Percentiles rank a stretch among this genome's conserved stretches.
Conservation (phyloP, 2,797 vertebrate species). For the Sorex maritimensis region DNA sequence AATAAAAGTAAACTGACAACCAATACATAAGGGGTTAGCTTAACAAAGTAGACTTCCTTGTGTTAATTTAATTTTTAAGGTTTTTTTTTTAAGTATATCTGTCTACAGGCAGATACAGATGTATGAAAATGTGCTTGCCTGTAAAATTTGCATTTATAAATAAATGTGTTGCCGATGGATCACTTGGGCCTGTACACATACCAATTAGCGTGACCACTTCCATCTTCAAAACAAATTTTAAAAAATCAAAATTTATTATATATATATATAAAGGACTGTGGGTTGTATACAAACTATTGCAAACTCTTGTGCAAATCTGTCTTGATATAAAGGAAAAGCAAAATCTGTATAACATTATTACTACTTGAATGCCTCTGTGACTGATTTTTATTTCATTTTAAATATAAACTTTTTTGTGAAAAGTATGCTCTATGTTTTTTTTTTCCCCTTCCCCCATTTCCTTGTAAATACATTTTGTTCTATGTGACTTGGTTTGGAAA, state of each 20-base stretch:
- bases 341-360: conserved; percentile 99
- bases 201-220: conserved; percentile 94
- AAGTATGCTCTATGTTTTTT: conserved; percentile 99
- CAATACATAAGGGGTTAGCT: conserved; percentile 91
- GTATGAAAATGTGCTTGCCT: conserved; percentile 95
- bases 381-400: conserved; percentile 96
- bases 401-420: conserved; percentile 96
- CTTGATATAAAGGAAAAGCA: conserved; percentile 94
- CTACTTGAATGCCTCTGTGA: conserved; percentile 99
- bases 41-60: conserved; percentile 92
- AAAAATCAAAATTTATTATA: conserved; percentile 91
- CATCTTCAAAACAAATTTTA: conserved; percentile 92
- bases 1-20: conserved; percentile 91
- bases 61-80: conserved; percentile 88
- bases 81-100: conserved; percentile 90
- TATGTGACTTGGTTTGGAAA: conserved; percentile 97
- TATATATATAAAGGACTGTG: conserved; percentile 92
- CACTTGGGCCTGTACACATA: conserved; percentile 93
- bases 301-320: conserved; percentile 94
- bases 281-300: conserved; percentile 93
- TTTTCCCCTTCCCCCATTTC: conserved; percentile 88
- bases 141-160: conserved; percentile 97
- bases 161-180: conserved; percentile 95
- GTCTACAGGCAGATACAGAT: conserved; percentile 89
- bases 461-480: conserved; percentile 99